A percentile compares a stretch with the other conserved stretches of the same genome.
These are phyloP conservation scores for Valencia hispanica DNA, from an alignment of 2,797 vertebrate species.

Conservation along the genomic window DNA sequence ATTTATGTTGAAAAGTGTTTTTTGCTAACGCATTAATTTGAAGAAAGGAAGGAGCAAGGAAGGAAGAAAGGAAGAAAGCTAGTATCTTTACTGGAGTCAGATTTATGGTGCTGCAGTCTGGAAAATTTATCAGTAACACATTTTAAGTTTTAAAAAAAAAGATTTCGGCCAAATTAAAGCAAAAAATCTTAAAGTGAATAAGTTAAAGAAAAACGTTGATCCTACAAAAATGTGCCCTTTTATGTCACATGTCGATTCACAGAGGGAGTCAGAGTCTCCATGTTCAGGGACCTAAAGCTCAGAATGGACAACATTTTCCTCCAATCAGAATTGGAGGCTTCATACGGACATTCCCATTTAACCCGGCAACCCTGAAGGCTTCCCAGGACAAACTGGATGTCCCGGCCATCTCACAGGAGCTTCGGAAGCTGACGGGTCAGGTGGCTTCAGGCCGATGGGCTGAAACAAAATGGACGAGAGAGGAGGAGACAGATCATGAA, in stretches of 20 bases:
- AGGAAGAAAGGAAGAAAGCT: background rate
- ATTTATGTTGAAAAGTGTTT: too few relatives aligned
- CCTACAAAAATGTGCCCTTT: background rate
- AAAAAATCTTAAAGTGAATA: background rate
- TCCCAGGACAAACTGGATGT: slow-evolving; percentile 75
- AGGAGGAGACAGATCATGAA: slow-evolving; percentile 4
- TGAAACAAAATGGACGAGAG: slow-evolving; percentile 24
- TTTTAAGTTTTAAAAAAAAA: too few relatives aligned
- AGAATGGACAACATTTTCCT: slow-evolving; percentile 45
- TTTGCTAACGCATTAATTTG: too few relatives aligned
- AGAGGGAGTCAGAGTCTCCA: slow-evolving; percentile 24
- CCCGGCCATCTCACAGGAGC: slow-evolving; percentile 76
- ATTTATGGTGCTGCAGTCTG: too few relatives aligned
- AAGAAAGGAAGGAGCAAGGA: background rate
- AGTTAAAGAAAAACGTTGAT: background rate
- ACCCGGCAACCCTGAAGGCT: slow-evolving; percentile 76
- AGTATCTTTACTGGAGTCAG: background rate
- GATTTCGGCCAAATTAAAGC: too few relatives aligned
- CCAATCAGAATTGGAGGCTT: slow-evolving; percentile 80
- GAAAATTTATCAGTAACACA: too few relatives aligned
- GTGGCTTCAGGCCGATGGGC: slow-evolving; percentile 36
- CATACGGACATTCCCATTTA: slow-evolving; percentile 87
- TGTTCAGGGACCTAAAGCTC: slow-evolving; percentile 27
- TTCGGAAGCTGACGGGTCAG: slow-evolving; percentile 74
- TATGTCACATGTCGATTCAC: slow-evolving; percentile 22